These are phyloP conservation scores for Chionomys nivalis DNA, from an alignment of 2,113 vertebrate genomes.

Conservation along the genomic window DNA sequence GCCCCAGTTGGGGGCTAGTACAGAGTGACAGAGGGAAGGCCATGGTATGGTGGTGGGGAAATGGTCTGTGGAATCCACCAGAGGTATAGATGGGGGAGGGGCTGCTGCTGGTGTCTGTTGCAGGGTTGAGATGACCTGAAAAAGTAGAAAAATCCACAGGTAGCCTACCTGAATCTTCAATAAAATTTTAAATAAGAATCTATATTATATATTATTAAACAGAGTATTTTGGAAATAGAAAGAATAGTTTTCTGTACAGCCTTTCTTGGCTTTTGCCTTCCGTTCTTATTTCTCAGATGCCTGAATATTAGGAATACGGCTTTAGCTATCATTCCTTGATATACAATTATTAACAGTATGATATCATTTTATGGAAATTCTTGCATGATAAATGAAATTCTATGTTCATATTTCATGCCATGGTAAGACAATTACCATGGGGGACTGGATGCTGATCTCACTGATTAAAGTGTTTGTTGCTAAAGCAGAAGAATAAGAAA, in stretches of 20 bases:
- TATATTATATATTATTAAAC: background rate
- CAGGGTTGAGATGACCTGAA: background rate
- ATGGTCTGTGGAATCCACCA: background rate
- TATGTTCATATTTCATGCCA: background rate
- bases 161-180: background rate
- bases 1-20: background rate
- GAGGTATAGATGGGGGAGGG: no score
- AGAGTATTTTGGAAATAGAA: background rate
- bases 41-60: background rate
- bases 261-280: background rate
- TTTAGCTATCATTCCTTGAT: no score
- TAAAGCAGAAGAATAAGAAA: background rate
- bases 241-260: background rate
- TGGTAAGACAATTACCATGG: background rate
- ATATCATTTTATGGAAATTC: background rate
- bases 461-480: no score
- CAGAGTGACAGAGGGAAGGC: background rate
- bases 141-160: background rate
- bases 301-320: background rate
- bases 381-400: background rate
- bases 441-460: background rate
- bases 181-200: background rate
- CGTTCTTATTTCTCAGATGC: background rate
- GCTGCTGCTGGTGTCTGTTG: no score
- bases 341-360: background rate